Base-by-base conservation (phyloP, 1,140 invertebrate species). In the Zaprionus gabonicus region DNA sequence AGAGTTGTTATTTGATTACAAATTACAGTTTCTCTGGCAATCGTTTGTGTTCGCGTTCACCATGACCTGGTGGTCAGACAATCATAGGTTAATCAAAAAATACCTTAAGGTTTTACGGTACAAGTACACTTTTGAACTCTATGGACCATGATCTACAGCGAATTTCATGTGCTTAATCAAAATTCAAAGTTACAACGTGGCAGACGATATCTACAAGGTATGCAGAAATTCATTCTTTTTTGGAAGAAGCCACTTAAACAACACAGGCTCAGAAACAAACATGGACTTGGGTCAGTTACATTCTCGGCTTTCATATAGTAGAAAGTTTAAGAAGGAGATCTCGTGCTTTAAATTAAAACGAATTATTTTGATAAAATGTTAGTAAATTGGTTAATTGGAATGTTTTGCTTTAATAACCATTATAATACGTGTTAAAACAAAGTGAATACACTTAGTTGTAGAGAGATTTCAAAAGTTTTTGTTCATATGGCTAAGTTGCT, bases 391-490 rank as follows among this genome's bases (percentile, higher is more conserved):
- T 31, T 53, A 6, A 34, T n/a, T 1, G 27, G 67, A 57, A 56
- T 60, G 44, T 44, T 38, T 2, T 53, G 23, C 0, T 46, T 69
- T 49, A 60, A 68, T 63, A 5, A 49, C 31, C 12, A 36, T 28
- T 15, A 51, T 36, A 62, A 58, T 60, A 53, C 57, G 17, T 31
- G 17, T 57, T 31, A 5, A 68, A 58, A 68, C 41, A 49, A 49
- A 60, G 20, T 60, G 23, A 60, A 53, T 69, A 60, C 51, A 28
- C 44, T 34, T 67, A 76, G 27, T 25, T 25, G 57, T 81, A 81
- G 36, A 34, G 72, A 80, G 58, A 46, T 53, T 65, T n/a, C 27
- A 28, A 41, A 58, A 49, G 25, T 68, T 17, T 28, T 49, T 62
- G 38, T 57, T 75, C 67, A 51, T 28, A 28, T 49, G 62, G 69